Base-by-base conservation (phyloP, 2,113 vertebrate genomes). In the Indicator indicator region DNA sequence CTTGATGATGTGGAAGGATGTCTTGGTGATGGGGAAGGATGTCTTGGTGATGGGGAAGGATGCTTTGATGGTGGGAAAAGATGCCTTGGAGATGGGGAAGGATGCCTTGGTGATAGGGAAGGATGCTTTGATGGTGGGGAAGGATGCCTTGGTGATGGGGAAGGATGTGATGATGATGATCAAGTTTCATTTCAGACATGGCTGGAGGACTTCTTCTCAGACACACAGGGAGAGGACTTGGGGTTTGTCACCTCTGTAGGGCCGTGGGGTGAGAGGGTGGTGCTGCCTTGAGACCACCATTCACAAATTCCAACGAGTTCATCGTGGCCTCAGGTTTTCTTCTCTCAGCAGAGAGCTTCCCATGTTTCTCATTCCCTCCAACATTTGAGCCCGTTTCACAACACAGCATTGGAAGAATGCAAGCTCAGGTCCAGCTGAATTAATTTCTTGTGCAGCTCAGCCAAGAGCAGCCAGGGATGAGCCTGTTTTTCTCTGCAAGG, bases 391-490 rank as follows among this genome's bases (percentile, higher is more conserved):
- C 65, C 5, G 0, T 90, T 75, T 16, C 71, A 5, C 63, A 56
- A 32, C 62, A 4, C 68, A 20, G 54, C 59, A 2, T 2, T 21
- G 73, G 2, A 77, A 42, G 56, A 91, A 65, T 9, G 27, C 69
- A 7, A 7, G 6, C 88, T 70, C 1, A 12, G 6, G 54, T 7
- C 77, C 0, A 5, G 23, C 77, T 62, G 58, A 30, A 10, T 36
- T 19, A 1, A 69, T 86, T 44, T 5, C 40, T 32, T 3, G 3
- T 30, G 58, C 38, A 9, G 9, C 58, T 32, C 1, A 0, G 88
- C 86, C 75, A 9, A 40, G 71, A 70, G 64, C 58, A 42, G 1
- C 11, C 33, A 3, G 44, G 80, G 69, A 6, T 24, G 56, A 46
- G 16, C 46, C 40, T 32, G 11, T 14, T 38, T 59, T 78, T 16